Base-by-base conservation (phyloP, 2,888 invertebrate species). In the Athalia circularis region DNA sequence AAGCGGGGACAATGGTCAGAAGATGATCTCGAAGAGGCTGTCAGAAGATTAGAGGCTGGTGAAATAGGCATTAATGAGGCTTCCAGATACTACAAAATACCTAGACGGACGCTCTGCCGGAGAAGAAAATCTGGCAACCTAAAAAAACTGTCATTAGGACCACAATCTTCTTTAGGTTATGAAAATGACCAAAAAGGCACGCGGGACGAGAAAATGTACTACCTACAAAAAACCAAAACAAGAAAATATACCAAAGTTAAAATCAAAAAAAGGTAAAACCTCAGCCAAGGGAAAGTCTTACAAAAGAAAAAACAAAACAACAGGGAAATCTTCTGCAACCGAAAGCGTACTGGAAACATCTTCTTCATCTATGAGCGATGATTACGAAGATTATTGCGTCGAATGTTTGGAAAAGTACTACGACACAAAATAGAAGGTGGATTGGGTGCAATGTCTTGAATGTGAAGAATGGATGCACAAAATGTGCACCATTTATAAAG, bases 401-500 rank as follows among this genome's bases (percentile, higher is more conserved):
- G 68, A 68, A 68, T 68, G 68, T 54, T 29, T 54, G 52, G 52
- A 68, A 52, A 68, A 68, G 15, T 67, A 67, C 11, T n/a, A 50
- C 47, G 67, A 50, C 8, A 67, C 68, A 68, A 68, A 68, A 54
- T 29, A 68, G 68, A 68, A 68, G 68, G 68, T 68, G 29, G 68
- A 68, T 54, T 68, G 68, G 68, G 50, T 68, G 43, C 68, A 68
- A 54, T 68, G 68, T 54, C 15, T 68, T 15, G 47, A 54, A 52
- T 68, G 68, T 15, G 68, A 68, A 52, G 43, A 68, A 15, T 68
- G 68, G 68, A 52, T 68, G 68, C 68, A 68, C 68, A 52, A 68
- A 68, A 68, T 29, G 52, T 68, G 68, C 54, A 68, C 52, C 8
- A 50, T 52, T 6, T 68, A 68, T 54, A 5, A 15, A 48, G 67